phyloP scores from a whole-genome alignment of 2,113 vertebrate genomes.

The Pseudonaja textilis region DNA sequence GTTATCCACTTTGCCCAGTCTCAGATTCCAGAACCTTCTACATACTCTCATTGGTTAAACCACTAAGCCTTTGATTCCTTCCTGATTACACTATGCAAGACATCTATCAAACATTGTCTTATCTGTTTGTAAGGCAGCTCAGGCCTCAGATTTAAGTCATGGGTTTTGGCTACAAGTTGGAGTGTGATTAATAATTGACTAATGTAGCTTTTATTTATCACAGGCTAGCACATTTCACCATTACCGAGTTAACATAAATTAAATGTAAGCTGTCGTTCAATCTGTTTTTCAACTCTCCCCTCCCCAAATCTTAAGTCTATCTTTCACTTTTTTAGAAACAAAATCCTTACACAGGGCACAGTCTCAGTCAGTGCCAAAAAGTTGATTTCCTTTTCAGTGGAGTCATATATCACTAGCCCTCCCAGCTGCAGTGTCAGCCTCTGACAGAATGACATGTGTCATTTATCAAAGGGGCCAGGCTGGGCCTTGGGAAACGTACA shows the following conservation, averaged over 20 bases:
- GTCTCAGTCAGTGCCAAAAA: conserved; percentile 93
- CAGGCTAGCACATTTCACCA: conserved; percentile 81
- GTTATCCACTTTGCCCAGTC: conserved; percentile 58
- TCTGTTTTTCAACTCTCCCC: conserved; percentile 73
- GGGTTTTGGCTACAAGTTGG: conserved; percentile 83
- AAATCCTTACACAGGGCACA: conserved; percentile 90
- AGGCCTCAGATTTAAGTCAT: conserved; percentile 81
- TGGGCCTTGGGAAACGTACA: conserved; percentile 97
- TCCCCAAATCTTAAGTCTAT: conserved; percentile 71
- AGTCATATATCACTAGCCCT: conserved; percentile 97
- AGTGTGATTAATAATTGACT: conserved; percentile 88
- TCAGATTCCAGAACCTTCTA: conserved; percentile 75
- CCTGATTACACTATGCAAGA: conserved; percentile 75
- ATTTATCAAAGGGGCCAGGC: conserved; percentile 99
- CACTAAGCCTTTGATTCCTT: conserved; percentile 73
- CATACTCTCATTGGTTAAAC: conserved; percentile 66
- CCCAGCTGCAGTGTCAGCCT: conserved; percentile 99
- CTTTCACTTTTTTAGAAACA: conserved; percentile 83
- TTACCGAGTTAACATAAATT: conserved; percentile 83
- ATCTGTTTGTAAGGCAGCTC: conserved; percentile 83
- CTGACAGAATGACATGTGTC: conserved; percentile 99
- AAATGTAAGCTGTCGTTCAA: conserved; percentile 84
- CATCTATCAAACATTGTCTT: conserved; percentile 79
- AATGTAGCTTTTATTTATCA: conserved; percentile 86
- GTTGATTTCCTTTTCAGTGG: conserved; percentile 99